Evolutionary conservation across 2,113 vertebrate species (phyloP).

Genomic region (Lepidothrix coronata): DNA sequence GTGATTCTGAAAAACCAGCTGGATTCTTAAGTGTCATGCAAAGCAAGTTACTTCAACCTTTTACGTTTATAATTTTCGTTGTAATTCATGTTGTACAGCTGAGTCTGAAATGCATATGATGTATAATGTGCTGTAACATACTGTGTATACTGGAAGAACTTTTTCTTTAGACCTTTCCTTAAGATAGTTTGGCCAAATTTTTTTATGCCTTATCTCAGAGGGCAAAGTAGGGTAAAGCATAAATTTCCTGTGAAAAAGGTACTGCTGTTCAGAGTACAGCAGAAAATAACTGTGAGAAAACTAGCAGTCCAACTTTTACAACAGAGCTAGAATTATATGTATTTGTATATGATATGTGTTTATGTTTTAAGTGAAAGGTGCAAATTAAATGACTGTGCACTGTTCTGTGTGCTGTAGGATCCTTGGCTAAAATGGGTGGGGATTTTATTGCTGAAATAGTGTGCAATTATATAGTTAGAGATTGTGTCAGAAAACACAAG

Average conservation of each 20-base stretch:
- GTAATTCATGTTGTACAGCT: neutral
- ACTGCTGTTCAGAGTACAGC: neutral
- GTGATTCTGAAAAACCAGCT: neutral
- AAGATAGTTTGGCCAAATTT: neutral
- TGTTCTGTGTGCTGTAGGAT: neutral
- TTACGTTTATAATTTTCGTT: neutral
- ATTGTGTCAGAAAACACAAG: neutral
- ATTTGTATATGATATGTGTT: neutral
- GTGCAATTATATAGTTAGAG: neutral
- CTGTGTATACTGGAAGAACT: neutral
- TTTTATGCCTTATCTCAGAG: neutral
- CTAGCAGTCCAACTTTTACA: neutral
- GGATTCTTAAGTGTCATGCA: neutral
- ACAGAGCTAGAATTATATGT: neutral
- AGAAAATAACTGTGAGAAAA: neutral
- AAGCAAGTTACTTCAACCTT: neutral
- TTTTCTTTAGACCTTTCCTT: neutral
- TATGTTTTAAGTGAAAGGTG: neutral
- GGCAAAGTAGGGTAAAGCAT: neutral
- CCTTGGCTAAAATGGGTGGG: neutral
- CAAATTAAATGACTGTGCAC: neutral
- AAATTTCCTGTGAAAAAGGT: neutral
- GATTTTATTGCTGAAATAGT: neutral
- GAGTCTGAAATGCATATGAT: neutral
- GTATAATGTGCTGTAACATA: neutral